Conservation (phyloP, 2,888 invertebrate species). For the Siphonodentalium dalli region DNA sequence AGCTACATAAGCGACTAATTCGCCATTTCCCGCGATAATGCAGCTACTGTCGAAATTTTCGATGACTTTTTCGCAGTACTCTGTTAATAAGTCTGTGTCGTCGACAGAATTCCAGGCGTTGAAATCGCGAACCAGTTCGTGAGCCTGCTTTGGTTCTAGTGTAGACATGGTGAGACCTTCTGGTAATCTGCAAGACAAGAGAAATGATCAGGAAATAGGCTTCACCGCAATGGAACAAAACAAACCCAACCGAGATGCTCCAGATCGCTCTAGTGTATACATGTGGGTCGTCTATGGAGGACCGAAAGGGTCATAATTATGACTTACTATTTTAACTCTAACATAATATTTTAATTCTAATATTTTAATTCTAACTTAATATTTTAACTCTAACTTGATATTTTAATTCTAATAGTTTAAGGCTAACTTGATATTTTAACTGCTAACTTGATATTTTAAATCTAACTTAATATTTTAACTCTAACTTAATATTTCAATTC, state of each 20-base stretch:
- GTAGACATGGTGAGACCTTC: constrained; percentile 40
- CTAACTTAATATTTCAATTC: too few species aligned
- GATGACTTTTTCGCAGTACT: constrained; percentile 48
- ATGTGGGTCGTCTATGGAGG: too few species aligned
- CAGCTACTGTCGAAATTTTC: constrained; percentile 51
- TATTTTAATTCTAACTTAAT: too few species aligned
- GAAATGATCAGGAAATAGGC: neutral
- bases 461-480: too few species aligned
- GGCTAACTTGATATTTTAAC: too few species aligned
- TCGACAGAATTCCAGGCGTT: constrained; percentile 46
- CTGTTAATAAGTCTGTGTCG: constrained; percentile 40
- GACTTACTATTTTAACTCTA: too few species aligned
- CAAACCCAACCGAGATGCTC: neutral
- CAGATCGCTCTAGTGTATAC: too few species aligned
- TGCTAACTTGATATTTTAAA: too few species aligned
- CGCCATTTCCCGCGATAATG: constrained; percentile 37
- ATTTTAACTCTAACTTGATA: too few species aligned
- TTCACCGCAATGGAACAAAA: neutral
- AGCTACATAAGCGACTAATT: constrained; percentile 50
- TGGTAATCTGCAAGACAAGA: constrained; percentile 38
- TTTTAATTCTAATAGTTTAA: too few species aligned
- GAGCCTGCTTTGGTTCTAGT: constrained; percentile 39
- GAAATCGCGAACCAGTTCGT: constrained; percentile 34
- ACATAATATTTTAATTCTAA: too few species aligned
- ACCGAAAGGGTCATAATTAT: too few species aligned